These are phyloP conservation scores for Cephus runcator DNA, from an alignment of 2,888 invertebrate genomes.

Conservation along the genomic window DNA sequence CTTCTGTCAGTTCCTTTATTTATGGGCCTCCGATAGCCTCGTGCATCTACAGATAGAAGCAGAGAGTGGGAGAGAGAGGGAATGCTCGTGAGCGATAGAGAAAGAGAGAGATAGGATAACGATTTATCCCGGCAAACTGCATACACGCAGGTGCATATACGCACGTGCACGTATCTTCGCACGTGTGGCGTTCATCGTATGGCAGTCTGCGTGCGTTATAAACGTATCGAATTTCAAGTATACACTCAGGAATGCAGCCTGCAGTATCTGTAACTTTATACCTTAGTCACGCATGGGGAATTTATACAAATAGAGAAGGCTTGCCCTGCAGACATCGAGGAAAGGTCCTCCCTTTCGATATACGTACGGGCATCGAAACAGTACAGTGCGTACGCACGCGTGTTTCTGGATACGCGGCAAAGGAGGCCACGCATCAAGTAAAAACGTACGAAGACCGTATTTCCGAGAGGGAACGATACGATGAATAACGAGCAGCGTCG, in stretches of 20 bases:
- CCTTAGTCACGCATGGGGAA: conserved; percentile 47
- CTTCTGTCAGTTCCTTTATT: not conserved
- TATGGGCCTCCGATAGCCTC: not conserved
- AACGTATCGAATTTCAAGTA: conserved; percentile 53
- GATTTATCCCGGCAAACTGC: not conserved
- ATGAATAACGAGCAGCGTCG: not conserved
- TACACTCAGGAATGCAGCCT: conserved; percentile 47
- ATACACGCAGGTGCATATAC: not conserved
- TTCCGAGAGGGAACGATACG: not conserved
- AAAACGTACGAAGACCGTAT: not conserved
- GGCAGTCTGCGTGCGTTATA: conserved; percentile 17
- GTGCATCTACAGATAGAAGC: not conserved
- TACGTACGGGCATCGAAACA: not conserved
- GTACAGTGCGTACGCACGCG: not conserved
- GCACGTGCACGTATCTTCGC: conserved; percentile 6
- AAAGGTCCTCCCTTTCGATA: not conserved
- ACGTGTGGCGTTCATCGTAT: not conserved
- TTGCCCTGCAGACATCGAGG: not conserved
- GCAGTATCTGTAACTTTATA: conserved; percentile 49
- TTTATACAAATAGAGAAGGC: conserved; percentile 8
- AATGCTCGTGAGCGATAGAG: not conserved
- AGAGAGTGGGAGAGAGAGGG: not conserved
- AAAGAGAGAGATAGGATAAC: not conserved
- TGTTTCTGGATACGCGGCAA: not conserved
- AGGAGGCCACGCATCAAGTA: not conserved